Conservation (phyloP, 2,797 vertebrate species). For the Sebastes reedi region DNA sequence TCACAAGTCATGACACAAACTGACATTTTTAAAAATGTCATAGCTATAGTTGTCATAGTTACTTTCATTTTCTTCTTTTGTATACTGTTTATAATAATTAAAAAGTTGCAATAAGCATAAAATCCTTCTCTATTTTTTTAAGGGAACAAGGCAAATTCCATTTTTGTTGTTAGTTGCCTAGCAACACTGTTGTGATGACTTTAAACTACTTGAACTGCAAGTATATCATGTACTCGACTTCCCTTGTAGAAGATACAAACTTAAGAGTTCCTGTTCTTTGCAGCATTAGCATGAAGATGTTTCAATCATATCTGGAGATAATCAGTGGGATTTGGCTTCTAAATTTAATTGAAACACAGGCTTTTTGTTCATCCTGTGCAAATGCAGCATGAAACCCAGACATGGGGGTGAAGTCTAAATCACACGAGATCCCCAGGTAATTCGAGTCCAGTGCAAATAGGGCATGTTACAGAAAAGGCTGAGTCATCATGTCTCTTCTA, state of each 20-base stretch:
- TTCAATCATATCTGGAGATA: constrained; percentile 5
- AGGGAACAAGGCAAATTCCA: background rate
- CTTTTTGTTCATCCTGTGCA: constrained; percentile 24
- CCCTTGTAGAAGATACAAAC: background rate
- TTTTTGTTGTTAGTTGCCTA: constrained; percentile 14
- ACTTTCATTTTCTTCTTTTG: background rate
- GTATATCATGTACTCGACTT: background rate
- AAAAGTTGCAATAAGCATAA: background rate
- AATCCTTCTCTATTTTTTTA: background rate
- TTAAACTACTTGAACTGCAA: constrained; percentile 1
- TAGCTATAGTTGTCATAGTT: background rate
- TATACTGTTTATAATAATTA: background rate
- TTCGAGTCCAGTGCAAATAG: constrained; percentile 49
- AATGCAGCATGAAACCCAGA: constrained; percentile 29
- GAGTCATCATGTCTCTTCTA: constrained; percentile 56
- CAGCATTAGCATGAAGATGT: background rate
- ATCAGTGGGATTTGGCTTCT: background rate
- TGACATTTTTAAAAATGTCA: background rate
- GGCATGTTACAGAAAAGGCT: constrained; percentile 56
- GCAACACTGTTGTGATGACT: constrained; percentile 11
- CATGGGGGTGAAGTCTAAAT: constrained; percentile 34
- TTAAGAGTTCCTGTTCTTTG: background rate
- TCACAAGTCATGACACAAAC: background rate
- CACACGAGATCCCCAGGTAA: constrained; percentile 34
- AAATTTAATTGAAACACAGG: constrained; percentile 12